Base-by-base conservation (phyloP, 92 coral and sea anemone species). In the Heteractis magnifica region DNA sequence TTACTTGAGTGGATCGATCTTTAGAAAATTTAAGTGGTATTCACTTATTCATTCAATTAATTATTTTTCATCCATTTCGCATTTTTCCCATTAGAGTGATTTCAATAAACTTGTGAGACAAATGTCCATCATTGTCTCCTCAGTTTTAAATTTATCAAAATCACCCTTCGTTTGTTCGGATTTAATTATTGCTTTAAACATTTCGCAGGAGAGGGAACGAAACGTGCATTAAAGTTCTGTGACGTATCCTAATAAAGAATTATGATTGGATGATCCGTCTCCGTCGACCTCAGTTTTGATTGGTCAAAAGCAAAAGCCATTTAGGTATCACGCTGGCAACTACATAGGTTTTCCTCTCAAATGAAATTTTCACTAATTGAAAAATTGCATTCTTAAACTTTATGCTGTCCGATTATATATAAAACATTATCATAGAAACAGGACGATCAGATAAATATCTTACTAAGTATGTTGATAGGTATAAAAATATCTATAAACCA, bases 1-100 rank as follows among this genome's bases (percentile, higher is more conserved):
- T 80, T 64, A 80, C 53, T 44, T 49, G 83, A 80, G 62, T 64
- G 58, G 52, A 62, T 80, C 49, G 10, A 80, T 6, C n/a, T 62
- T 3, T 62, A 18, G 23, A 65, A 65, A 64, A 80, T 64, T 51
- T 44, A 64, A 80, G 75, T 49, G 70, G 4, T 18, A 74, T 51
- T 26, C 49, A 72, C 6, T 73, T 73, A 62, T 62, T n/a, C 20
- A 62, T 62, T 18, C n/a, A 16, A 13, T 58, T 5, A n/a, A 58
- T 59, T 59, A 59, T 59, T 59, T 13, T 59, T 59, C 16, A 34
- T 59, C 65, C 65, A 62, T 62, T 62, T n/a, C 70, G 12, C 70
- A 5, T 6, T 18, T 5, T 62, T 62, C 70, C 6, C 23, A n/a
- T 58, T 58, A 62, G 70, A 62, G 70, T 18, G 23, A n/a, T 62